Percentiles rank a stretch among this genome's conserved stretches.
These are phyloP conservation scores for Micromys minutus DNA, from an alignment of 2,113 vertebrate genomes.

Conservation along the genomic window DNA sequence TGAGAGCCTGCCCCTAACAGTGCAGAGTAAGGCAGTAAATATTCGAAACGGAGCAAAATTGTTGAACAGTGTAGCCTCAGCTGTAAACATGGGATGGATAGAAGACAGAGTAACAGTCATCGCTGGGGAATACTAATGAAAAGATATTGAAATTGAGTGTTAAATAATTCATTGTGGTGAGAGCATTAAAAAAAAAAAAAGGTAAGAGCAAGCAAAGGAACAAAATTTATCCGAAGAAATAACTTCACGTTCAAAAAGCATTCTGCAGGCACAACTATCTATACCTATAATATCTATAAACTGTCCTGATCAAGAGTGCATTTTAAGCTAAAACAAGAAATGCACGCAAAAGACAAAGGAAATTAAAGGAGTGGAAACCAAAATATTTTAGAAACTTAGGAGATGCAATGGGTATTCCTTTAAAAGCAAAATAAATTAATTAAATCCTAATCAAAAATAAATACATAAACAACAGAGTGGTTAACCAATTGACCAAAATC, in stretches of 20 bases:
- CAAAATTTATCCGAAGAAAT: slow-evolving; percentile 54
- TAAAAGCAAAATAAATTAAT: slow-evolving; percentile 53
- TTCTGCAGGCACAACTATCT: background rate
- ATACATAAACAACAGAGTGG: background rate
- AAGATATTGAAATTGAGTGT: slow-evolving; percentile 4
- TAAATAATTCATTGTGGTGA: slow-evolving; percentile 53
- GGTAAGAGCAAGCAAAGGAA: background rate
- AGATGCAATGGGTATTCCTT: background rate
- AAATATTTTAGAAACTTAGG: slow-evolving; percentile 42
- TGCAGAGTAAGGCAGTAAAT: background rate
- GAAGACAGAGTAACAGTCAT: background rate
- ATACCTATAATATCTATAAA: background rate
- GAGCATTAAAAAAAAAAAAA: background rate
- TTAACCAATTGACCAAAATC: slow-evolving; percentile 48
- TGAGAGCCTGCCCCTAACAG: background rate
- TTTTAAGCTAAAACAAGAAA: slow-evolving; percentile 45
- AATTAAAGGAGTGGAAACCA: background rate
- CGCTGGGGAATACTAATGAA: background rate
- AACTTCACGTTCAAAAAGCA: background rate
- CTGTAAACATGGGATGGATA: slow-evolving; percentile 27
- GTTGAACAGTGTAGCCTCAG: background rate
- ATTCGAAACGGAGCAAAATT: slow-evolving; percentile 25
- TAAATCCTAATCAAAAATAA: slow-evolving; percentile 46
- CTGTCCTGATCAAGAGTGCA: background rate
- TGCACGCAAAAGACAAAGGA: slow-evolving; percentile 1